A percentile compares a stretch with the other conserved stretches of the same genome.
phyloP scores from a whole-genome alignment of 2,888 invertebrate genomes.

The Hofmannophila pseudospretella region DNA sequence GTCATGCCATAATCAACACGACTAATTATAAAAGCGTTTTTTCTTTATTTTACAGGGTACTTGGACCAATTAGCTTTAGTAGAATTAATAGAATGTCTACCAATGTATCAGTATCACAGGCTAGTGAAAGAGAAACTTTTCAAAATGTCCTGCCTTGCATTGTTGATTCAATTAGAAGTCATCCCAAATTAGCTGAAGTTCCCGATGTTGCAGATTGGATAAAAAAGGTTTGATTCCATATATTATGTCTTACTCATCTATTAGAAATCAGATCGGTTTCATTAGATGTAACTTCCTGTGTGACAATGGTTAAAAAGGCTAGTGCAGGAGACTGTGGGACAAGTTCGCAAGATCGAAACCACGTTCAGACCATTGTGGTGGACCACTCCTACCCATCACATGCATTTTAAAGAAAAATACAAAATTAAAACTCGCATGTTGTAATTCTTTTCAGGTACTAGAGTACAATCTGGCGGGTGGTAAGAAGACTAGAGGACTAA shows the following conservation, averaged over 20 bases:
- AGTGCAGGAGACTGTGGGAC: no score
- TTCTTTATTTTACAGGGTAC: conserved; percentile 4
- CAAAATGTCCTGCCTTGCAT: conserved; percentile 49
- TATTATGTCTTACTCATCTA: not conserved
- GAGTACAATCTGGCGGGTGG: conserved; percentile 94
- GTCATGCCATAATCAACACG: no score
- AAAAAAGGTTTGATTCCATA: conserved; percentile 39
- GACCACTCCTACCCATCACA: no score
- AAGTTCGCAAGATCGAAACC: no score
- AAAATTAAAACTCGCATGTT: no score
- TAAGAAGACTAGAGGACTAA: conserved; percentile 86
- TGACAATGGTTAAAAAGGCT: no score
- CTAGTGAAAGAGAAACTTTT: conserved; percentile 51
- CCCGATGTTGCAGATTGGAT: conserved; percentile 53
- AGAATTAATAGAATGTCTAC: conserved; percentile 31
- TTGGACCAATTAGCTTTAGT: conserved; percentile 7
- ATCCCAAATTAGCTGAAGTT: conserved; percentile 38
- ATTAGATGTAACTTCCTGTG: no score
- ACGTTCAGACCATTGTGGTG: no score
- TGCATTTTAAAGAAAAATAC: no score
- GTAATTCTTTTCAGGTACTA: conserved; percentile 78
- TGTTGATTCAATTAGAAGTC: conserved; percentile 36
- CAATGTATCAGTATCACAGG: conserved; percentile 42
- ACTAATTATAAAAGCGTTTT: no score
- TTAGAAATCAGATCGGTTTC: no score